Evolutionary conservation across 2,888 invertebrate species (phyloP).

Genomic region (Brenthis daphne): DNA sequence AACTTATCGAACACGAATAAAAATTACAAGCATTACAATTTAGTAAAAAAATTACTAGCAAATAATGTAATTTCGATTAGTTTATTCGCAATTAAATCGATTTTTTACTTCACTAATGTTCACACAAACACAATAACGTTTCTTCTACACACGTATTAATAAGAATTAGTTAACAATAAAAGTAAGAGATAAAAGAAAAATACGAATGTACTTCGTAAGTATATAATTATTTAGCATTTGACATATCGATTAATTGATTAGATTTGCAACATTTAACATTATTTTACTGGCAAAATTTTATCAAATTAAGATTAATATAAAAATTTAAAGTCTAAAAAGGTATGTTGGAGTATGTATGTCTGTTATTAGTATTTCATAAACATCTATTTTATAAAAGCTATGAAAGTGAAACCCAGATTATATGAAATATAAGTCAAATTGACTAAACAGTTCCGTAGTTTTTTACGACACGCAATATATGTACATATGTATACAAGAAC

Average conservation of each 20-base stretch:
- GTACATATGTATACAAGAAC: no score
- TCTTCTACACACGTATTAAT: background rate
- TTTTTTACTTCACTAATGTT: background rate
- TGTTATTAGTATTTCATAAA: no score
- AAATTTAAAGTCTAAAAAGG: no score
- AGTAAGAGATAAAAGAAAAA: background rate
- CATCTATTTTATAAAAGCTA: no score
- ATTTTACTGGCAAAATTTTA: background rate
- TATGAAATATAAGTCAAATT: background rate
- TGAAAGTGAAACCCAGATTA: background rate
- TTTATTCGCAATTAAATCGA: constrained; percentile 1
- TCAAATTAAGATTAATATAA: no score
- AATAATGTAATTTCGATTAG: background rate
- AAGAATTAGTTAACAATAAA: background rate
- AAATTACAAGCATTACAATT: background rate
- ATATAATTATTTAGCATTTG: background rate
- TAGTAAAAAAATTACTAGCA: background rate
- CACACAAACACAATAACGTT: background rate
- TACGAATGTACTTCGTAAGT: background rate
- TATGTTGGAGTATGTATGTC: no score
- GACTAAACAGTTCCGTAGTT: background rate
- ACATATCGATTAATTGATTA: constrained; percentile 8
- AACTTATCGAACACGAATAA: background rate
- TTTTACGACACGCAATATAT: constrained; percentile 5
- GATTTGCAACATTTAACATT: background rate